Base-by-base conservation (phyloP, 2,113 vertebrate genomes). In the Psilopsiagon aurifrons region DNA sequence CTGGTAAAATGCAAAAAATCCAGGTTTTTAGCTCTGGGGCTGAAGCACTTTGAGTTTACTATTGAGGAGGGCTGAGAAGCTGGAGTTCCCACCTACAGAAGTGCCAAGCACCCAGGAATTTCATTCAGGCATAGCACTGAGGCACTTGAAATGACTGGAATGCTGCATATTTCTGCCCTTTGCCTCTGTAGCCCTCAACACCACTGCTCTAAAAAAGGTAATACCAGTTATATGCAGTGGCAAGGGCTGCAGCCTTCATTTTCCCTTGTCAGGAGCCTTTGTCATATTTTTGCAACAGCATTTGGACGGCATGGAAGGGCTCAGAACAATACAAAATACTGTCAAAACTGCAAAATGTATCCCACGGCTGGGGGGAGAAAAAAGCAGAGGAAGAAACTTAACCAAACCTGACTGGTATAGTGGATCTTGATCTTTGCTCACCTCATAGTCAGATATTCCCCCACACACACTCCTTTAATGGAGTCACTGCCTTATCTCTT, bases 361-460 rank as follows among this genome's bases (percentile, higher is more conserved):
- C n/a, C 3, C 19, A 75, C 27, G 75, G 67, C 22, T 39, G 41
- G 17, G 20, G 33, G 43, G 7, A 81, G 12, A 13, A 44, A 76
- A 71, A 85, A 12, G 33, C 1, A 2, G n/a, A 16, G 3, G 60
- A 79, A 71, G 88, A 46, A 95, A 39, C 57, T 82, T 76, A 93
- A 74, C 69, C 62, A 88, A 76, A 77, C 80, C 69, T 78, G 55
- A 83, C 35, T 0, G 7, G 43, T 59, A 27, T 14, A 86, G 68
- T 64, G 64, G 69, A 92, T 95, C 79, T 93, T 93, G 90, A 90
- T 80, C 94, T 97, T 96, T 96, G 91, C 31, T 97, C 74, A n/a
- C 35, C 12, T 15, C 17, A 22, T 17, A 41, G 73, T 86, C 83
- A 88, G 51, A 60, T 71, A 73, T 66, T 71, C 24, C 13, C 20